Conservation (phyloP, 2,888 invertebrate genomes). For the Augochlorella aurata region DNA sequence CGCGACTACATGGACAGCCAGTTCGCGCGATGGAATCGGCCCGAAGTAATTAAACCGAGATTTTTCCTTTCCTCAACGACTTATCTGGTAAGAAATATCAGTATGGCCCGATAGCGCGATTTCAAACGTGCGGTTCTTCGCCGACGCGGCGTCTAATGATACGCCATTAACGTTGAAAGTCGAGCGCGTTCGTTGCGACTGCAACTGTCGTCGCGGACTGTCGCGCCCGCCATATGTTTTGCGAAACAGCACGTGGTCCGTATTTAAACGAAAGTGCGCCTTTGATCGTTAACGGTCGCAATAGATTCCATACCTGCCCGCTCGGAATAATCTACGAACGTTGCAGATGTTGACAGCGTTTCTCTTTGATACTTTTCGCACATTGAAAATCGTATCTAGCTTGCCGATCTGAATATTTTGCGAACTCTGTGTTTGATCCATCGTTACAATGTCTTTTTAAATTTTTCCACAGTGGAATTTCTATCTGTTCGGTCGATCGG, state of each 20-base stretch:
- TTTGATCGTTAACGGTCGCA: background rate
- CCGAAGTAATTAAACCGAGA: slow-evolving; percentile 18
- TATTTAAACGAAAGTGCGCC: slow-evolving; percentile 42
- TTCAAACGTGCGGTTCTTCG: background rate
- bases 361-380: background rate
- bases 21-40: slow-evolving; percentile 20
- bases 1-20: slow-evolving; percentile 22
- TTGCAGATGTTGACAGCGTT: background rate
- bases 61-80: background rate
- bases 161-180: slow-evolving; percentile 46
- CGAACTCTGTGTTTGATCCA: background rate
- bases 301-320: background rate
- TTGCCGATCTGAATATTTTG: background rate
- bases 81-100: background rate
- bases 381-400: background rate
- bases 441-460: background rate
- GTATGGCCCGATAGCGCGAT: background rate
- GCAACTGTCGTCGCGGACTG: slow-evolving; percentile 21
- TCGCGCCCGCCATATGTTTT: slow-evolving; percentile 29
- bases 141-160: slow-evolving; percentile 5
- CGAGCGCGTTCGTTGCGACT: slow-evolving; percentile 9
- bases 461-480: background rate
- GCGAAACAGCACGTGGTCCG: slow-evolving; percentile 8
- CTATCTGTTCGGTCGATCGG: background rate
- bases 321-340: background rate